A percentile compares a stretch with the other conserved stretches of the same genome.
Conservation (phyloP, 2,888 invertebrate genomes). For the Drosophila ezoana region DNA sequence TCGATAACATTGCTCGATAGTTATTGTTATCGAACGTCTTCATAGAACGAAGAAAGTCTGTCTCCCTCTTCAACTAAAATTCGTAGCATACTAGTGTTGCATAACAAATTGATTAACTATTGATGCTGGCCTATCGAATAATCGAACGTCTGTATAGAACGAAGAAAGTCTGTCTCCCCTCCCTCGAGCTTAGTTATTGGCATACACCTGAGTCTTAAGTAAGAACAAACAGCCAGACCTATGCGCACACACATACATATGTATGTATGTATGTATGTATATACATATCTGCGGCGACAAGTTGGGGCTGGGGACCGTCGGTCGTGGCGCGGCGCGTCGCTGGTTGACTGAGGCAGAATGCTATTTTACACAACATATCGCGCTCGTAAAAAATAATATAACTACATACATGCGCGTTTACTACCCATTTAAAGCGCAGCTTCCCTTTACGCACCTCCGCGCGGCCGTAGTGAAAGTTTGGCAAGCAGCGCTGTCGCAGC, state of each 20-base stretch:
- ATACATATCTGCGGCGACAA: not conserved
- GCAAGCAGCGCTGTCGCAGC: constrained; percentile 48
- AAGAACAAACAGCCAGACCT: constrained; percentile 12
- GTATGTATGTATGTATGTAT: not conserved
- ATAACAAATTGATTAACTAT: constrained; percentile 5
- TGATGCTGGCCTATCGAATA: not conserved
- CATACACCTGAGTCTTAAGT: constrained; percentile 33
- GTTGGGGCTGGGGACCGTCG: not conserved
- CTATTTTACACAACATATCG: constrained; percentile 78
- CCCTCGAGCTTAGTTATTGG: not conserved
- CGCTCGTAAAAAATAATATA: constrained; percentile 79
- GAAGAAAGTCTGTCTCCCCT: too few species aligned
- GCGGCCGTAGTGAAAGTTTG: constrained; percentile 54
- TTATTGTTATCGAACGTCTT: not conserved
- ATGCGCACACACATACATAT: not conserved
- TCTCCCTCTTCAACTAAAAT: too few species aligned
- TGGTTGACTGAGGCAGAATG: constrained; percentile 41
- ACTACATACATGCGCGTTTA: constrained; percentile 74
- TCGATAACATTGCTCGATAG: not conserved
- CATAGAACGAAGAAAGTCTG: not conserved
- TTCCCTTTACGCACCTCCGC: constrained; percentile 5
- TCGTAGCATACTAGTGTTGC: not conserved
- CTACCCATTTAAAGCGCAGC: constrained; percentile 66
- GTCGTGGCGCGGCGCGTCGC: not conserved
- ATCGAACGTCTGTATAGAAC: not conserved